These are phyloP conservation scores for Diabrotica undecimpunctata DNA, from an alignment of 1,140 invertebrate species.

Conservation along the genomic window DNA sequence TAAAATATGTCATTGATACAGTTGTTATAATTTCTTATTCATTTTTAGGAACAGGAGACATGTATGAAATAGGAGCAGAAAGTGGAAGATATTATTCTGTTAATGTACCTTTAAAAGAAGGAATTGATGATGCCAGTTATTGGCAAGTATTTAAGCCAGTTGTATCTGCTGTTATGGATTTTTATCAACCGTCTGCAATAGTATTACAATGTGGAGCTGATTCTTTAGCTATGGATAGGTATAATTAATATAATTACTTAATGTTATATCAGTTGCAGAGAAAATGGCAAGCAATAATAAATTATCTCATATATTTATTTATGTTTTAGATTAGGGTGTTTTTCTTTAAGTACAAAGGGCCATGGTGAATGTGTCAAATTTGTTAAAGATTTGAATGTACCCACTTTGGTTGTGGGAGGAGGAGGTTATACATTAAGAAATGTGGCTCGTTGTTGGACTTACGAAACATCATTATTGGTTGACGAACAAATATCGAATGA, in stretches of 20 bases:
- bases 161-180: conserved; percentile 93
- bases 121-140: conserved; percentile 94
- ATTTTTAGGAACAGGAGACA: conserved; percentile 85
- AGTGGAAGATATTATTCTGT: conserved; percentile 93
- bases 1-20: too few relatives aligned
- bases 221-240: conserved; percentile 90
- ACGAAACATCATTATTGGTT: conserved; percentile 92
- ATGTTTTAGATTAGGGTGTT: conserved; percentile 64
- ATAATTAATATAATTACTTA: neutral
- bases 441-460: conserved; percentile 98
- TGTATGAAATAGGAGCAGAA: conserved; percentile 95
- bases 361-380: conserved; percentile 97
- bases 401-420: conserved; percentile 91
- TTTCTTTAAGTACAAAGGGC: conserved; percentile 84
- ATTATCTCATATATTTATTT: too few relatives aligned
- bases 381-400: conserved; percentile 90
- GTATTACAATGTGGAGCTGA: conserved; percentile 98
- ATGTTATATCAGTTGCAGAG: too few relatives aligned
- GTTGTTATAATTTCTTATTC: neutral
- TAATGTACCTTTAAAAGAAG: conserved; percentile 95
- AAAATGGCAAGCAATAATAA: too few relatives aligned
- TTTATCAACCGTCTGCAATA: conserved; percentile 94
- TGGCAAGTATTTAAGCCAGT: conserved; percentile 91
- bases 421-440: conserved; percentile 97
- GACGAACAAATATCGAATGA: conserved; percentile 91